Evolutionary conservation across 1,140 invertebrate genomes (phyloP).

Genomic region (Rhopalosiphum maidis): DNA sequence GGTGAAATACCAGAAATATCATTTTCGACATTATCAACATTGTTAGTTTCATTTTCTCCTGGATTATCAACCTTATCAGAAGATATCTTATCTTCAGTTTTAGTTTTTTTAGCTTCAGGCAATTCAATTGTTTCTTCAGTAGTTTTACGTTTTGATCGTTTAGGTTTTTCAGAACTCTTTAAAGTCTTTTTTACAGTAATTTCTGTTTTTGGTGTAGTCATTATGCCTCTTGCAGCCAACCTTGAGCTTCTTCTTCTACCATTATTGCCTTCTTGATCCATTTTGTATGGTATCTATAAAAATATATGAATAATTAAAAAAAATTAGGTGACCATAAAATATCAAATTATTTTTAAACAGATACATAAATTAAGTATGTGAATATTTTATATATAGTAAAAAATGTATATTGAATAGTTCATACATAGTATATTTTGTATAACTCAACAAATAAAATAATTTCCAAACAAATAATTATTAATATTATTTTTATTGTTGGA

Average conservation of each 20-base stretch:
- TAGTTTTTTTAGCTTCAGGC: slow-evolving; percentile 22
- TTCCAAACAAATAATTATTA: background rate
- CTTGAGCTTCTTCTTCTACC: slow-evolving; percentile 28
- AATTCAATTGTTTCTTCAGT: slow-evolving; percentile 1
- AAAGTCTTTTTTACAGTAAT: background rate
- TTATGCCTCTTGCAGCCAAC: background rate
- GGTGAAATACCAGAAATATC: background rate
- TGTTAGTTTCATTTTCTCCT: background rate
- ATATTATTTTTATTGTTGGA: background rate
- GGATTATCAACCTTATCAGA: background rate
- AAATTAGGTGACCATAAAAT: background rate
- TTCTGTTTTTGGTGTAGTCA: background rate
- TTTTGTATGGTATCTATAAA: background rate
- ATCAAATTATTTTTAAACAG: background rate
- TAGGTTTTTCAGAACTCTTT: slow-evolving; percentile 27
- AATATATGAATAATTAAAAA: background rate
- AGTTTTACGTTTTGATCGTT: slow-evolving; percentile 41
- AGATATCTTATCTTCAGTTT: background rate
- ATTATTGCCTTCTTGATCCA: slow-evolving; percentile 40
- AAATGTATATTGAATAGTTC: background rate
- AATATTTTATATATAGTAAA: background rate
- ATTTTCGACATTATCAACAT: background rate
- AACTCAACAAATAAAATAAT: background rate
- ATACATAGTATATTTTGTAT: background rate
- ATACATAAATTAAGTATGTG: background rate